These are phyloP conservation scores for Fundulus diaphanus DNA, from an alignment of 2,797 vertebrate genomes.

Conservation along the genomic window DNA sequence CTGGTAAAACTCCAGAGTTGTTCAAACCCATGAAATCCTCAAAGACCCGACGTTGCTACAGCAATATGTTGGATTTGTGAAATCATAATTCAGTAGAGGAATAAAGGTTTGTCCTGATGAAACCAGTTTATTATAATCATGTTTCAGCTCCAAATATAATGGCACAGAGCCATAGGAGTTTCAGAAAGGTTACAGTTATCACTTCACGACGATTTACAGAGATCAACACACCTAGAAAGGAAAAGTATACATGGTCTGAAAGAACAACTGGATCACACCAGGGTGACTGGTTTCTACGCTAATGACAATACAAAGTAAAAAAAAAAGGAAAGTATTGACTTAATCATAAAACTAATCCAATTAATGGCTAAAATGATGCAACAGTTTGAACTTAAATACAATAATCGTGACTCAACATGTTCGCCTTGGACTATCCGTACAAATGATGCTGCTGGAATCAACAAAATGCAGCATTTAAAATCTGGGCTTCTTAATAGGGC, in stretches of 20 bases:
- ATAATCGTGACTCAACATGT: slow-evolving; percentile 70
- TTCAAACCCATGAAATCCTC: slow-evolving; percentile 20
- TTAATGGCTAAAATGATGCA: slow-evolving; percentile 95
- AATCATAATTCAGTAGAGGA: slow-evolving; percentile 21
- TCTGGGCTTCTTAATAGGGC: slow-evolving; percentile 96
- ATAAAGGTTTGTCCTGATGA: slow-evolving; percentile 70
- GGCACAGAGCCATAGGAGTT: slow-evolving; percentile 95
- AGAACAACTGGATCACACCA: slow-evolving; percentile 66
- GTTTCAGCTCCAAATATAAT: slow-evolving; percentile 87
- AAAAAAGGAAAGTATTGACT: slow-evolving; percentile 57
- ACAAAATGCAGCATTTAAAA: slow-evolving; percentile 85
- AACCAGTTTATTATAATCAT: slow-evolving; percentile 95
- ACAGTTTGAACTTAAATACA: slow-evolving; percentile 87
- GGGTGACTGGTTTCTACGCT: slow-evolving; percentile 67
- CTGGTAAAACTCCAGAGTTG: too few species aligned
- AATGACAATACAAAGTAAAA: slow-evolving; percentile 81
- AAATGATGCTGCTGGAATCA: slow-evolving; percentile 69
- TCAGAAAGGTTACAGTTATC: slow-evolving; percentile 85
- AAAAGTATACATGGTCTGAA: slow-evolving; percentile 77
- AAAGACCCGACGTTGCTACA: slow-evolving; percentile 20
- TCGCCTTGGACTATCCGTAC: slow-evolving; percentile 70
- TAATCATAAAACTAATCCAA: slow-evolving; percentile 77
- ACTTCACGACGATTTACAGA: slow-evolving; percentile 83
- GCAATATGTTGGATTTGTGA: slow-evolving; percentile 11
- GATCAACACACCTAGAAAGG: slow-evolving; percentile 78